These are phyloP conservation scores for Epinotia bilunana DNA, from an alignment of 2,888 invertebrate genomes.

Conservation along the genomic window DNA sequence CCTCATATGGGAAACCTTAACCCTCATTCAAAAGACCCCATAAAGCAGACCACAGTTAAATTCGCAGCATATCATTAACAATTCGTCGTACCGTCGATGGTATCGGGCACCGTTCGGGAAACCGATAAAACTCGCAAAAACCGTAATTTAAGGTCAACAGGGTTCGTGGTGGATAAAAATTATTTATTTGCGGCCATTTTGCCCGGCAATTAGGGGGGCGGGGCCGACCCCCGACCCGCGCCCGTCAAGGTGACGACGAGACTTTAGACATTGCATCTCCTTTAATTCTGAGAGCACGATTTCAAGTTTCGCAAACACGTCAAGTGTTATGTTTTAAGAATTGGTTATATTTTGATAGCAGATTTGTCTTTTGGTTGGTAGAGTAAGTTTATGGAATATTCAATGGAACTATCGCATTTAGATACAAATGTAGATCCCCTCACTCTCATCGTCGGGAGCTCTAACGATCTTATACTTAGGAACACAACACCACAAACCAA, in stretches of 20 bases:
- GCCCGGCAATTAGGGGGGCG: slow-evolving; percentile 83
- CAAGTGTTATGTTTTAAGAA: neutral
- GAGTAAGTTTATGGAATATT: too few relatives aligned
- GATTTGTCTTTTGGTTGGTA: too few relatives aligned
- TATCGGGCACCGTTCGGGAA: slow-evolving; percentile 67
- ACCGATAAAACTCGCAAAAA: slow-evolving; percentile 75
- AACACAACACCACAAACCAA: too few relatives aligned
- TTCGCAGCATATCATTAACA: slow-evolving; percentile 66
- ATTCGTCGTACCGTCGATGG: slow-evolving; percentile 71
- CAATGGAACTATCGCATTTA: too few relatives aligned
- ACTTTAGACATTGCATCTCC: slow-evolving; percentile 68
- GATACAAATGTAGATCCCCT: too few relatives aligned
- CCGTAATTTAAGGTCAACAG: slow-evolving; percentile 79
- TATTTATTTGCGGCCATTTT: slow-evolving; percentile 81
- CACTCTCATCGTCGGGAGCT: too few relatives aligned
- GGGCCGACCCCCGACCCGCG: slow-evolving; percentile 69
- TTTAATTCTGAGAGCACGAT: slow-evolving; percentile 37
- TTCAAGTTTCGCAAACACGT: slow-evolving; percentile 18
- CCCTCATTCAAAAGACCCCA: neutral
- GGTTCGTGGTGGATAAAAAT: slow-evolving; percentile 80
- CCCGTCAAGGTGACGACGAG: slow-evolving; percentile 63
- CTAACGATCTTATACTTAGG: too few relatives aligned
- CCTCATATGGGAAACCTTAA: neutral
- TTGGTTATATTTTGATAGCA: neutral
- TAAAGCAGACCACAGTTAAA: slow-evolving; percentile 2